phyloP scores from a whole-genome alignment of 2,113 vertebrate genomes.

The Ginglymostoma cirratum region DNA sequence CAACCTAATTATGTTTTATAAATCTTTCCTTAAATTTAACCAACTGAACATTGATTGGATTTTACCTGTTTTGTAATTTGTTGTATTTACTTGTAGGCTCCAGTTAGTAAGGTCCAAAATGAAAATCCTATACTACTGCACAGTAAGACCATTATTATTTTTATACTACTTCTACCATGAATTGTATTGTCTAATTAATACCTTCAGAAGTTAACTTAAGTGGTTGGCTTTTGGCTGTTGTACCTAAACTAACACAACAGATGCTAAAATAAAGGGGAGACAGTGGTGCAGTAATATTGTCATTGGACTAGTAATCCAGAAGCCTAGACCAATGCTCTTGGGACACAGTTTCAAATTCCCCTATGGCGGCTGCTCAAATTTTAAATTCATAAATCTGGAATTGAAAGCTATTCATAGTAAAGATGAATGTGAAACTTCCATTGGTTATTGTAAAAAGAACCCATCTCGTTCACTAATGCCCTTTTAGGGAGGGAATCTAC shows the following conservation, averaged over 20 bases:
- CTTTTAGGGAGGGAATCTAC: too few species aligned
- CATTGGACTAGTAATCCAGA: too few species aligned
- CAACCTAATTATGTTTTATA: neutral
- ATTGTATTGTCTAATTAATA: neutral
- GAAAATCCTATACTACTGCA: neutral
- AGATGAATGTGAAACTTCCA: too few species aligned
- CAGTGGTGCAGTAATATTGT: too few species aligned
- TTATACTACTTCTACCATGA: neutral
- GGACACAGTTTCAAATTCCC: too few species aligned
- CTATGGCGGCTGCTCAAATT: too few species aligned
- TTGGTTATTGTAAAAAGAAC: too few species aligned
- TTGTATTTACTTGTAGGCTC: neutral
- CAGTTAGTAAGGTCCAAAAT: neutral
- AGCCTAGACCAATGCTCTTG: too few species aligned
- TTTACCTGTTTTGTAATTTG: neutral
- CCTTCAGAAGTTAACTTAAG: neutral
- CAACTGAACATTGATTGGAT: neutral
- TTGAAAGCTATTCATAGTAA: too few species aligned
- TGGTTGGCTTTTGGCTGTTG: neutral
- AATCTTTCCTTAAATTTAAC: neutral
- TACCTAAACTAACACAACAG: neutral
- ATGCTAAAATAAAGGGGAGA: neutral
- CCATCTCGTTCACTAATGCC: too few species aligned
- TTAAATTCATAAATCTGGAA: too few species aligned
- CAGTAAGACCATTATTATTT: neutral